Percentiles rank a stretch among this genome's conserved stretches.
Conservation (phyloP, 2,888 invertebrate species). For the Cataglyphis altisquamis region DNA sequence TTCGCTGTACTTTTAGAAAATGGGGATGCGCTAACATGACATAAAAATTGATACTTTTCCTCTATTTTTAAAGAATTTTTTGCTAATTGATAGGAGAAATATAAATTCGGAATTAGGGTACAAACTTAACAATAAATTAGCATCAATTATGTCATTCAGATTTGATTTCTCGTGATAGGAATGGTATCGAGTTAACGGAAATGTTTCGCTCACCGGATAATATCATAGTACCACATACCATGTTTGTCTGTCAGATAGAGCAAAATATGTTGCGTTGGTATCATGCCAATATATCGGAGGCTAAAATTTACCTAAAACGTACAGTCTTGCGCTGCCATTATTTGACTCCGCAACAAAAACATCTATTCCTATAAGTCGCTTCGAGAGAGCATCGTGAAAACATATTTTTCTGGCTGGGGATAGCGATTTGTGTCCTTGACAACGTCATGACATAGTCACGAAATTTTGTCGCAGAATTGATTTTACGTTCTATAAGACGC, state of each 20-base stretch:
- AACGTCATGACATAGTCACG: neutral
- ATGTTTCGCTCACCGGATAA: neutral
- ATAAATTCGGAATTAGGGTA: neutral
- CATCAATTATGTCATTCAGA: neutral
- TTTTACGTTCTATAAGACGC: neutral
- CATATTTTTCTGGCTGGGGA: constrained; percentile 29
- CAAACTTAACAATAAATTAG: neutral
- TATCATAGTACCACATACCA: neutral
- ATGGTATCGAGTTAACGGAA: neutral
- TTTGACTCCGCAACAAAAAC: neutral
- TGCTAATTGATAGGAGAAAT: neutral
- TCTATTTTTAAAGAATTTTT: neutral
- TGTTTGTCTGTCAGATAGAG: constrained; percentile 16
- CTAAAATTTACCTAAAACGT: constrained; percentile 40
- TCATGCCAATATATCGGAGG: constrained; percentile 22
- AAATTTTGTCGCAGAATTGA: neutral
- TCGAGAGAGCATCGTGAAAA: neutral
- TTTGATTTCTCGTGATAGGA: neutral
- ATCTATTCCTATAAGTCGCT: constrained; percentile 12
- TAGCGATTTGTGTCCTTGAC: constrained; percentile 9
- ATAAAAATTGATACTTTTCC: too few species aligned
- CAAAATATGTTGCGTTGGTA: constrained; percentile 11
- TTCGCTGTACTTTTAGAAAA: neutral
- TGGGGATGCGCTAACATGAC: too few species aligned
- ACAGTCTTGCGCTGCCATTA: constrained; percentile 6